These are phyloP conservation scores for Sceloporus undulatus DNA, from an alignment of 2,113 vertebrate genomes.

Conservation along the genomic window DNA sequence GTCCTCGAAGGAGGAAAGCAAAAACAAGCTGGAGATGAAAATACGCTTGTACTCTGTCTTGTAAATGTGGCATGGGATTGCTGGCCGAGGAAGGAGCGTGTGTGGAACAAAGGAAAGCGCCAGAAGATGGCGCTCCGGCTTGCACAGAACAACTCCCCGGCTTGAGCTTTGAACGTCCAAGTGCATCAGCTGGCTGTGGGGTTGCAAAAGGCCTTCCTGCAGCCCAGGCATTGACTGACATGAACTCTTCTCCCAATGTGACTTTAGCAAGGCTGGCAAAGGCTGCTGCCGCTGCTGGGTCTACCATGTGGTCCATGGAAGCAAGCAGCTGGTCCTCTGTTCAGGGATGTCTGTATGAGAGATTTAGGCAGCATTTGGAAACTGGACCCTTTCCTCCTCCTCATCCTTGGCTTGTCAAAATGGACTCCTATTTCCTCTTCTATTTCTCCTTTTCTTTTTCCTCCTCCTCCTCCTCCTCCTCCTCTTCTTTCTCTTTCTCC, in stretches of 20 bases:
- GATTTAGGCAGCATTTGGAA: background rate
- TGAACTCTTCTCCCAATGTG: background rate
- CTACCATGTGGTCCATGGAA: background rate
- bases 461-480: too few relatives aligned
- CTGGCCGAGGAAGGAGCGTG: background rate
- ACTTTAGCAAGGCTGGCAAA: background rate
- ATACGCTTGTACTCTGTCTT: background rate
- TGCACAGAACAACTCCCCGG: background rate
- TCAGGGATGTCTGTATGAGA: background rate
- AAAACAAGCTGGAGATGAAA: background rate
- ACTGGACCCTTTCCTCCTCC: background rate
- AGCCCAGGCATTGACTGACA: background rate
- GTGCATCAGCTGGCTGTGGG: background rate
- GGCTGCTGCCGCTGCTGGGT: background rate
- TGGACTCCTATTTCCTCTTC: too few relatives aligned
- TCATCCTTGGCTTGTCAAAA: too few relatives aligned
- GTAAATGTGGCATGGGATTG: background rate
- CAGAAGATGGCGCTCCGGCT: conserved; percentile 28
- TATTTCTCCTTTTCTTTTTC: too few relatives aligned
- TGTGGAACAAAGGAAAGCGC: background rate
- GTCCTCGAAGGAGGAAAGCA: background rate
- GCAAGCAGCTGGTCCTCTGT: background rate
- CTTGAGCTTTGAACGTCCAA: background rate
- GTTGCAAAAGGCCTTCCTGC: background rate
- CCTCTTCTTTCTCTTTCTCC: too few relatives aligned